Conservation (phyloP, 2,888 invertebrate genomes). For the Hypolimnas misippus region DNA sequence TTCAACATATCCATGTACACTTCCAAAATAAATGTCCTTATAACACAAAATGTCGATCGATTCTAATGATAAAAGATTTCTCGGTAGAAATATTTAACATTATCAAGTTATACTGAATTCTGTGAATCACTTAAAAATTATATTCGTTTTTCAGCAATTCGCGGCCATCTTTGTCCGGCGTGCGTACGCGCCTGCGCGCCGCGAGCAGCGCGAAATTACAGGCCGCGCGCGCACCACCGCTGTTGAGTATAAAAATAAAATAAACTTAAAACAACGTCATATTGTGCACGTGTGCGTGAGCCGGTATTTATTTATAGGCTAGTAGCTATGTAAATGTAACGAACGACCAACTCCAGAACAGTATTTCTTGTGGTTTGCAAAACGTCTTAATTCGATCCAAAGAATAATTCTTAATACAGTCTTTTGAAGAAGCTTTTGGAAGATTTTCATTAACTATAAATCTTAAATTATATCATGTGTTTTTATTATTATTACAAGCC, state of each 20-base stretch:
- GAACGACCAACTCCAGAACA: conserved; percentile 66
- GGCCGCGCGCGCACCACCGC: conserved; percentile 70
- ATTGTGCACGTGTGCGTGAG: conserved; percentile 80
- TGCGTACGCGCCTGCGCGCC: conserved; percentile 81
- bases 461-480: neutral
- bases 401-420: conserved; percentile 35
- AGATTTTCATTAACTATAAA: neutral
- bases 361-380: conserved; percentile 76
- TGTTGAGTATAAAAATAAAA: conserved; percentile 82
- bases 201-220: conserved; percentile 83
- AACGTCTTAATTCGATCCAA: conserved; percentile 75
- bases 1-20: conserved; percentile 57
- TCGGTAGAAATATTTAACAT: conserved; percentile 20
- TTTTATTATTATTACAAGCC: no score
- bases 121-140: conserved; percentile 18
- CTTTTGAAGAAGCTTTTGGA: neutral
- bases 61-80: conserved; percentile 18
- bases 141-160: conserved; percentile 36
- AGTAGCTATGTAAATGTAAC: conserved; percentile 82
- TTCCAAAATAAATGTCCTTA: conserved; percentile 21
- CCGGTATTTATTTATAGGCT: conserved; percentile 83
- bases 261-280: conserved; percentile 83
- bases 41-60: conserved; percentile 11
- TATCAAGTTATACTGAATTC: neutral
- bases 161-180: conserved; percentile 77